Evolutionary conservation across 2,888 invertebrate species (phyloP).

Genomic region (Cheilosia vernalis): DNA sequence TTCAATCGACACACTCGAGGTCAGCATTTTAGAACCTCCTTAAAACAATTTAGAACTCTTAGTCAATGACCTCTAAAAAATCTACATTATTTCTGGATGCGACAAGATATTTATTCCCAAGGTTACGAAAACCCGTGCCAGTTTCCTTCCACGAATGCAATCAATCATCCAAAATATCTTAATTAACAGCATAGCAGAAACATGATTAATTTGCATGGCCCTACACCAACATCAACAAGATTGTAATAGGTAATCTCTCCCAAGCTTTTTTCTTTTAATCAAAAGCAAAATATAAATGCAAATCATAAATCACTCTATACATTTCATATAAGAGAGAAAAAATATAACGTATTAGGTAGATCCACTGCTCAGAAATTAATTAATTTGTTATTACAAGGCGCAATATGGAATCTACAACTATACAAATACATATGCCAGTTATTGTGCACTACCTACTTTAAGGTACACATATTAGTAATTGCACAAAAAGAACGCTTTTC

Average conservation of each 20-base stretch:
- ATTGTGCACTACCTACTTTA: background rate
- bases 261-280: slow-evolving; percentile 8
- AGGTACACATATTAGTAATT: slow-evolving; percentile 5
- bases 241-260: slow-evolving; percentile 5
- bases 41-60: too few species aligned
- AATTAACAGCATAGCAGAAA: slow-evolving; percentile 36
- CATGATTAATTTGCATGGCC: slow-evolving; percentile 36
- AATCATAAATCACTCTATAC: slow-evolving; percentile 46
- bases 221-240: background rate
- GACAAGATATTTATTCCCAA: too few species aligned
- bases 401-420: background rate
- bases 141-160: slow-evolving; percentile 4
- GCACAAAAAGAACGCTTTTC: background rate
- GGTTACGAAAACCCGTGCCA: too few species aligned
- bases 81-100: too few species aligned
- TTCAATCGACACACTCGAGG: too few species aligned
- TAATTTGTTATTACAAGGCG: slow-evolving; percentile 5
- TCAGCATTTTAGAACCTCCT: too few species aligned
- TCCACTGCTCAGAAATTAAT: slow-evolving; percentile 15
- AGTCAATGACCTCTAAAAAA: too few species aligned
- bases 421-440: background rate
- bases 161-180: slow-evolving; percentile 43
- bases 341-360: background rate
- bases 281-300: slow-evolving; percentile 1
- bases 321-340: background rate